Base-by-base conservation (phyloP, 1,140 invertebrate genomes). In the Anastatus disparis region DNA sequence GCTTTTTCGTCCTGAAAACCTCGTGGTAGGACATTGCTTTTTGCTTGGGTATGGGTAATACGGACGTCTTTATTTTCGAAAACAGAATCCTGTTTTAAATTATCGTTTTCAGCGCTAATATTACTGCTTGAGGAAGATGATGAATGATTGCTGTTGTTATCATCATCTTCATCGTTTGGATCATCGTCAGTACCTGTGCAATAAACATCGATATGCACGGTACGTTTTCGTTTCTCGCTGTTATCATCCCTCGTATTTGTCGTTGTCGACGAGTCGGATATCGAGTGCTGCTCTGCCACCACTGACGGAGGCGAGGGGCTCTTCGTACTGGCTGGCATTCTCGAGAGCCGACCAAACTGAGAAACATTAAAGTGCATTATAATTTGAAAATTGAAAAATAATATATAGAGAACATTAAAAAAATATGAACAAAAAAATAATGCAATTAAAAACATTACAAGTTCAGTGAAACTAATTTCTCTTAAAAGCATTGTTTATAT, bases 171-270 rank as follows among this genome's bases (percentile, higher is more conserved):
- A 13, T 78, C 76, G 61, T 85, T 86, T 9, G 82, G 84, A 42
- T 90, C 89, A n/a, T 87, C 85, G 71, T 92, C 91, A 2, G 91
- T 91, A 2, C 90, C 91, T 0, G 91, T 93, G 76, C 92, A 93
- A 74, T 93, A 93, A 4, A 93, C 92, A 81, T 93, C 92, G 42
- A 93, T 93, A 75, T 93, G 92, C 15, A 93, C 91, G 1, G 91
- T 93, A 58, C 91, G 84, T 74, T 91, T 90, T 70, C 88, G 89
- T 66, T 87, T 86, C 0, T 83, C 72, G 27, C 74, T 74, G 24
- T 77, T 76, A 9, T 82, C 81, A n/a, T 75, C 74, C 77, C 76
- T 73, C 44, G 42, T 26, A 55, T 76, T 35, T 75, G 74, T 69
- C 75, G 71, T 56, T 64, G 20, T 24, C 13, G 35, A 44, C 27